Percentiles rank a stretch among this genome's conserved stretches.
phyloP scores from a whole-genome alignment of 1,140 invertebrate species.

The Wasmannia auropunctata region DNA sequence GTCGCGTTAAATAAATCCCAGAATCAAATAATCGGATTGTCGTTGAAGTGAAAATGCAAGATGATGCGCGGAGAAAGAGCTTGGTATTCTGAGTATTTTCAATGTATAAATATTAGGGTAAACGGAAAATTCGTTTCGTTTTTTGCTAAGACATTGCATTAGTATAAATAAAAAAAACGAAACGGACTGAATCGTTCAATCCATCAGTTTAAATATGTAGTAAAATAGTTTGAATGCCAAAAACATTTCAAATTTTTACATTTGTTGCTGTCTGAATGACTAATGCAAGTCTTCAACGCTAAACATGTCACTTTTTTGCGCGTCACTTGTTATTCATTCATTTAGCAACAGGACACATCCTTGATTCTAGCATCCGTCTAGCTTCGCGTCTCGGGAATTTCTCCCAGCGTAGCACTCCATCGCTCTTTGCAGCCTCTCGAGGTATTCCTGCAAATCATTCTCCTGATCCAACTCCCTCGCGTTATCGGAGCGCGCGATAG shows the following conservation, averaged over 20 bases:
- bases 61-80: neutral
- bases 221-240: neutral
- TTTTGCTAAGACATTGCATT: too few relatives aligned
- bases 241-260: neutral
- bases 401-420: constrained; percentile 73
- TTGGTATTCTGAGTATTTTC: neutral
- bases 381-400: constrained; percentile 40
- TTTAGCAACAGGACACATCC: neutral
- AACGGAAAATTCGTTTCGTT: too few relatives aligned
- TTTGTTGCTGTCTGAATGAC: neutral
- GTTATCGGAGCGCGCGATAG: constrained; percentile 72
- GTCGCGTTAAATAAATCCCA: neutral
- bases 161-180: too few relatives aligned
- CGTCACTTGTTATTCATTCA: neutral
- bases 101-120: neutral
- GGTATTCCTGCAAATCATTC: constrained; percentile 76
- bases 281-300: too few relatives aligned
- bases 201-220: neutral
- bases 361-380: constrained; percentile 58
- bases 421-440: constrained; percentile 74
- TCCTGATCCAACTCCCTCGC: constrained; percentile 64
- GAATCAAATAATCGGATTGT: constrained; percentile 14
- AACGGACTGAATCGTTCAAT: too few relatives aligned
- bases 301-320: neutral
- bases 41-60: neutral